Conservation (phyloP, 2,888 invertebrate genomes). For the Eristalis arbustorum region DNA sequence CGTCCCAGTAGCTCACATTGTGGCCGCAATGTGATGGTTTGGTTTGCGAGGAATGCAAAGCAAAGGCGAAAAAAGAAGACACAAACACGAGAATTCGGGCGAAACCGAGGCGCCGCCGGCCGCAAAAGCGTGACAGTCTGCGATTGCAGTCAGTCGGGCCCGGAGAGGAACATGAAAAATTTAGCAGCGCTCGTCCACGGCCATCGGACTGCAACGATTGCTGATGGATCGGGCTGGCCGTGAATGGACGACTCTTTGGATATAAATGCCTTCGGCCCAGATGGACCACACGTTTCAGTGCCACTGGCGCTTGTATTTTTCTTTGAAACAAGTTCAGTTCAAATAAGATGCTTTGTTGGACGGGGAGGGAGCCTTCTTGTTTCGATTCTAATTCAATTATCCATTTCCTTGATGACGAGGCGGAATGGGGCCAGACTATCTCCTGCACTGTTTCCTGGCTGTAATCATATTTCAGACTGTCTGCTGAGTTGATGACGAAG, state of each 20-base stretch:
- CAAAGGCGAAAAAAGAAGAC: background rate
- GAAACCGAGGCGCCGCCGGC: background rate
- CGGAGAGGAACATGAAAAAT: conserved; percentile 16
- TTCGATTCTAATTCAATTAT: conserved; percentile 35
- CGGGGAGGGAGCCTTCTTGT: background rate
- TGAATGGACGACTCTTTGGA: background rate
- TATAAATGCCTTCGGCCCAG: background rate
- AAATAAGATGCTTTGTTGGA: background rate
- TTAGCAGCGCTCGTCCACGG: conserved; percentile 23
- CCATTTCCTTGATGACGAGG: conserved; percentile 2
- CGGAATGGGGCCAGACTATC: background rate
- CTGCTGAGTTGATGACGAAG: background rate
- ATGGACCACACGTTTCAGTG: background rate
- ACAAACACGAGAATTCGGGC: background rate
- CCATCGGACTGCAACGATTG: conserved; percentile 19
- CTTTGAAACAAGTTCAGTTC: background rate
- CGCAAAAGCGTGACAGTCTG: conserved; percentile 31
- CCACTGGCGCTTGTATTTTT: background rate
- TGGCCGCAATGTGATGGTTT: background rate
- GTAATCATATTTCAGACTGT: conserved; percentile 9
- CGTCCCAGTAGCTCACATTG: conserved; percentile 25
- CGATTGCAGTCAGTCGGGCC: conserved; percentile 2
- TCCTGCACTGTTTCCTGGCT: background rate
- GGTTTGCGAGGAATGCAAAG: background rate
- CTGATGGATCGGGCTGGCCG: conserved; percentile 17